Percentiles rank a stretch among this genome's conserved stretches.
phyloP scores from a whole-genome alignment of 2,888 invertebrate species.

The Hydroisotoma schaefferi region DNA sequence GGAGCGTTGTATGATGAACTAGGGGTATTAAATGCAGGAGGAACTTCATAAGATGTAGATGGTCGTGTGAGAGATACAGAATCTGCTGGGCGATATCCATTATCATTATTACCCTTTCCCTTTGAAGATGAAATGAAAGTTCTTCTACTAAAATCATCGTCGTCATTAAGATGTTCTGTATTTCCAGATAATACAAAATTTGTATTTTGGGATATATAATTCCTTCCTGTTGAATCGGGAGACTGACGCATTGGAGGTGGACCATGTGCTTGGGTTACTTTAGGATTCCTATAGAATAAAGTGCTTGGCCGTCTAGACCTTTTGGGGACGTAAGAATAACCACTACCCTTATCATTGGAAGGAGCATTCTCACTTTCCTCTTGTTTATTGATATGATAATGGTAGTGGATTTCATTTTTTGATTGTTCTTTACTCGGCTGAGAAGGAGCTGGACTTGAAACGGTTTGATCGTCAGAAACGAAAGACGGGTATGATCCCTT shows the following conservation, averaged over 20 bases:
- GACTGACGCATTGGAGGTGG: not conserved
- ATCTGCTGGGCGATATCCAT: slow-evolving; percentile 8
- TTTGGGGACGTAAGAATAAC: not conserved
- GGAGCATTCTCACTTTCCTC: not conserved
- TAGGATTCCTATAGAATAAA: too few relatives aligned
- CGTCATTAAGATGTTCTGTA: not conserved
- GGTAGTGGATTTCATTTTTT: slow-evolving; percentile 43
- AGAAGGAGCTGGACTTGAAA: too few relatives aligned
- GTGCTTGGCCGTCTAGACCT: not conserved
- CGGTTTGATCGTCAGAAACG: not conserved
- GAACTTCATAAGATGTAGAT: slow-evolving; percentile 23
- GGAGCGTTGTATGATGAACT: slow-evolving; percentile 15
- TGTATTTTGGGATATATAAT: not conserved
- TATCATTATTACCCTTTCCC: too few relatives aligned
- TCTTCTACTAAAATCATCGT: slow-evolving; percentile 21
- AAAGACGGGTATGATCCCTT: slow-evolving; percentile 4
- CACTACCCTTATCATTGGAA: not conserved
- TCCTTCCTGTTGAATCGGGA: not conserved
- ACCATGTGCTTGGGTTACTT: not conserved
- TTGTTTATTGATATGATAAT: slow-evolving; percentile 34
- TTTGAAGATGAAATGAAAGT: slow-evolving; percentile 13
- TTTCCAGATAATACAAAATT: not conserved
- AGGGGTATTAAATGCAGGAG: slow-evolving; percentile 22
- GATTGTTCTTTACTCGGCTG: slow-evolving; percentile 3
- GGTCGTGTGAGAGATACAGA: slow-evolving; percentile 11